These are phyloP conservation scores for Campoletis sonorensis DNA, from an alignment of 1,140 invertebrate species.

Conservation along the genomic window DNA sequence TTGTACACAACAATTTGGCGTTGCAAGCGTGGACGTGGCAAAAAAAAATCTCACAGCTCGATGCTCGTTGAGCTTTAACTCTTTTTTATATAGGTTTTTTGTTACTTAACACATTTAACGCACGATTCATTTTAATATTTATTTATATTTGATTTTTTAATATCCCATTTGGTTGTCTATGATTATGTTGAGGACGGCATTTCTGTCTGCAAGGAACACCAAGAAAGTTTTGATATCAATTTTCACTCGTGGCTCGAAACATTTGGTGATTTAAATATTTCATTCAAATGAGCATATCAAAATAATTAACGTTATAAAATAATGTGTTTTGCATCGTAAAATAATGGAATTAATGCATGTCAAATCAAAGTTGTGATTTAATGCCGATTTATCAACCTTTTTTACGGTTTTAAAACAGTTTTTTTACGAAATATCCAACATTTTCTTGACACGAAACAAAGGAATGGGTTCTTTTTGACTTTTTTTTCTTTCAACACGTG, in stretches of 20 bases:
- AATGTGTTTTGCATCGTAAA: no score
- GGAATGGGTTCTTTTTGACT: conserved; percentile 9
- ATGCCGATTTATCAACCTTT: not conserved
- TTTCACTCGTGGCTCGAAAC: not conserved
- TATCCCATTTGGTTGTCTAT: conserved; percentile 71
- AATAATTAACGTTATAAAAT: not conserved
- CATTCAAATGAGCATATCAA: not conserved
- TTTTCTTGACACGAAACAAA: conserved; percentile 19
- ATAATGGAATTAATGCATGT: not conserved
- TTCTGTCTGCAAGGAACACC: conserved; percentile 68
- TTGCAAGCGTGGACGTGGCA: conserved; percentile 27
- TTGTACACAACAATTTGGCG: conserved; percentile 37
- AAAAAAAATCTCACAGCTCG: conserved; percentile 18
- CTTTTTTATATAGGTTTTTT: conserved; percentile 43
- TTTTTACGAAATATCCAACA: not conserved
- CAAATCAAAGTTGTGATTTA: not conserved
- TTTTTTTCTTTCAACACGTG: not conserved
- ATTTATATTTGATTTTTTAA: conserved; percentile 58
- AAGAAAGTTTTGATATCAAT: conserved; percentile 49
- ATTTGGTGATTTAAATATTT: not conserved
- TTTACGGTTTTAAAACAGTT: not conserved
- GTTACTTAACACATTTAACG: conserved; percentile 19
- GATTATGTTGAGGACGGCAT: conserved; percentile 70
- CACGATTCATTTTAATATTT: conserved; percentile 1
- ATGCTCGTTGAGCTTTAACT: conserved; percentile 25